These are phyloP conservation scores for Dipus sagitta DNA, from an alignment of 2,797 vertebrate species.

Conservation along the genomic window DNA sequence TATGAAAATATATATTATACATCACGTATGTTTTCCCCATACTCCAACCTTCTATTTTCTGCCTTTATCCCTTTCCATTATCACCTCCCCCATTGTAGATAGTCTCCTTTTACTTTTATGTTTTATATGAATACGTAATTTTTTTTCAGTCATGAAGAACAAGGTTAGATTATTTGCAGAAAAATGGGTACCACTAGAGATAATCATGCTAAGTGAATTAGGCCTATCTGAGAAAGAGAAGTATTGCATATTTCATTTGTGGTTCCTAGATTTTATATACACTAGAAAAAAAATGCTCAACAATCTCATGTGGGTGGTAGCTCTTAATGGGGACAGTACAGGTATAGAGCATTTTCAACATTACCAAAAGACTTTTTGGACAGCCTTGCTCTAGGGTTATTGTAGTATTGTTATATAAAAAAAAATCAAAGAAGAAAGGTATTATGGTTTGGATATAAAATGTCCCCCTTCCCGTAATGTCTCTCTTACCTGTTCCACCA, in stretches of 20 bases:
- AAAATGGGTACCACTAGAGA: neutral
- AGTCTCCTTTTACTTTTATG: neutral
- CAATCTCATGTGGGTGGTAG: accelerated
- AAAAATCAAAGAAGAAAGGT: neutral
- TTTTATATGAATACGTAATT: neutral
- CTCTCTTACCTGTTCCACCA: neutral
- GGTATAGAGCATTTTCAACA: neutral
- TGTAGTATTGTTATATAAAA: neutral
- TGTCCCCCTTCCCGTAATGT: neutral
- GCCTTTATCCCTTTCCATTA: neutral
- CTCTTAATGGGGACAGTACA: accelerated
- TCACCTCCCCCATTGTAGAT: neutral
- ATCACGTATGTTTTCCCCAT: too few species aligned
- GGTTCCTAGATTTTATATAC: neutral
- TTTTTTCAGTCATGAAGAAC: neutral
- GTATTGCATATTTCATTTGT: neutral
- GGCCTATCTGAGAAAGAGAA: neutral
- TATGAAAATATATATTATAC: neutral
- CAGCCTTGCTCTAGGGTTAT: neutral
- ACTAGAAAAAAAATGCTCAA: too few species aligned
- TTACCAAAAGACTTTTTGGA: neutral
- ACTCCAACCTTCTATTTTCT: neutral
- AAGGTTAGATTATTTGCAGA: neutral
- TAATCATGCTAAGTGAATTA: neutral
- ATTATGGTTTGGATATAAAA: neutral